phyloP scores from a whole-genome alignment of 2,797 vertebrate genomes.

The Tapera naevia region DNA sequence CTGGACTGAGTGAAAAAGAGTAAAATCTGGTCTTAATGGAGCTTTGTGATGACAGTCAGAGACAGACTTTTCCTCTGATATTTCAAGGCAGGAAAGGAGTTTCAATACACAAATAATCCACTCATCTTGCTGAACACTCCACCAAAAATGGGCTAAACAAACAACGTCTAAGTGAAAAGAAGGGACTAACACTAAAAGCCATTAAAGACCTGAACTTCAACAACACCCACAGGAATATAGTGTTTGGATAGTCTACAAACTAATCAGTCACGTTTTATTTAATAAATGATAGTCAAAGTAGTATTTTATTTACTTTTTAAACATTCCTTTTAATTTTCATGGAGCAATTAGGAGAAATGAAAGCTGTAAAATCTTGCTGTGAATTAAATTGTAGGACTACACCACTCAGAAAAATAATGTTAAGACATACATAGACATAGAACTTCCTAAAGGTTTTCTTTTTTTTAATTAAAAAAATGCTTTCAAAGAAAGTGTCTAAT shows the following conservation, averaged over 20 bases:
- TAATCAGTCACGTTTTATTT: background rate
- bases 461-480: background rate
- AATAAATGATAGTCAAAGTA: background rate
- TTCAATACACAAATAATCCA: background rate
- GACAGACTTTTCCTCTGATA: background rate
- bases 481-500: background rate
- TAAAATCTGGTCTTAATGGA: background rate
- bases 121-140: background rate
- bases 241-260: background rate
- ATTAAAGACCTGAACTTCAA: background rate
- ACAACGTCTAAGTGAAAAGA: background rate
- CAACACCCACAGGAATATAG: background rate
- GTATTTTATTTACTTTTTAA: background rate
- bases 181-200: background rate
- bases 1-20: background rate
- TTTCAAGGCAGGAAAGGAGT: background rate
- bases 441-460: background rate
- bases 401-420: background rate
- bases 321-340: background rate
- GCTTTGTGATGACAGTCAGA: background rate
- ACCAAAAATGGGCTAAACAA: background rate
- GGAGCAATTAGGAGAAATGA: background rate
- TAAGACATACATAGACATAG: background rate
- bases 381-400: background rate
- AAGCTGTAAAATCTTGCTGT: background rate